These are phyloP conservation scores for Semaprochilodus insignis DNA, from an alignment of 2,797 vertebrate genomes.

Conservation along the genomic window DNA sequence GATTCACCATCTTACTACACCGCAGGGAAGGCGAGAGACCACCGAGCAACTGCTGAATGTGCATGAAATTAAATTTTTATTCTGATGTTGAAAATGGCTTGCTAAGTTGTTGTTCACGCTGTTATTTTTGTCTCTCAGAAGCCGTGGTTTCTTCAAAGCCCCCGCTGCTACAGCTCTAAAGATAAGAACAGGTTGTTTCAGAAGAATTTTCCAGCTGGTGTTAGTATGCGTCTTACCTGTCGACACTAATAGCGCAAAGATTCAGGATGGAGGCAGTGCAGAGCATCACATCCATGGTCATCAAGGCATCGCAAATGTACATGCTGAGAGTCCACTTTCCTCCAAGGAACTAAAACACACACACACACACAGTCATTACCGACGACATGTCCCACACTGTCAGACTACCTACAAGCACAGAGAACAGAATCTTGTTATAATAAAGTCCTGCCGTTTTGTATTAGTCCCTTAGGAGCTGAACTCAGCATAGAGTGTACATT, in stretches of 20 bases:
- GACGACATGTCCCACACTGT: neutral
- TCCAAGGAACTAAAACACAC: constrained; percentile 67
- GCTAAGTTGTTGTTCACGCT: neutral
- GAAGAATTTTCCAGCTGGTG: neutral
- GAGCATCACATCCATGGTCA: constrained; percentile 75
- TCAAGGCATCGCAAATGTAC: constrained; percentile 70
- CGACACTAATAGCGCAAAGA: constrained; percentile 72
- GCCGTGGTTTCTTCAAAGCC: too few relatives aligned
- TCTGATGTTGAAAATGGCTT: neutral
- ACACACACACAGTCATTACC: neutral
- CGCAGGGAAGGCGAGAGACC: constrained; percentile 3
- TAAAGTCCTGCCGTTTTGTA: too few relatives aligned
- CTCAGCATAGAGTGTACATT: neutral
- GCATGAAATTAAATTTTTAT: neutral
- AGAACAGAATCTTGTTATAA: neutral
- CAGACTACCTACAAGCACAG: constrained; percentile 1
- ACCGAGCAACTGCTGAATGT: constrained; percentile 6
- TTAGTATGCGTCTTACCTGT: constrained; percentile 63
- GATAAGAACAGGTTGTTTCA: too few relatives aligned
- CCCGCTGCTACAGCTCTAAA: too few relatives aligned
- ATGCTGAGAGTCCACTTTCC: constrained; percentile 72
- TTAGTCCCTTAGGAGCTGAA: too few relatives aligned
- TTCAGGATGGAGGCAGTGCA: constrained; percentile 73
- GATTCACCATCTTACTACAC: constrained; percentile 35
- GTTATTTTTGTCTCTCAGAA: neutral